phyloP scores from a whole-genome alignment of 1,140 invertebrate species.

The Drosophila nannoptera region DNA sequence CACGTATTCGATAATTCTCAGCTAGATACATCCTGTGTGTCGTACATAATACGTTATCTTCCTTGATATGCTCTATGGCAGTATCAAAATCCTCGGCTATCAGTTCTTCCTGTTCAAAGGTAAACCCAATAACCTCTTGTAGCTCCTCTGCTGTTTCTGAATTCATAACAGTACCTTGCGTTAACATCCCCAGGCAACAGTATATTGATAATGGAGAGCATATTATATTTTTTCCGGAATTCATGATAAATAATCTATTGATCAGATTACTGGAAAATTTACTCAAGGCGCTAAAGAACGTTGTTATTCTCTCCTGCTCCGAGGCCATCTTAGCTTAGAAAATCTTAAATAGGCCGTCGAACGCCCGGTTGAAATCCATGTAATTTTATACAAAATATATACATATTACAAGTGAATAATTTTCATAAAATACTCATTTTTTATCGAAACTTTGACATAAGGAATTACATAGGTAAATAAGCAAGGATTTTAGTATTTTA shows the following conservation, averaged over 20 bases:
- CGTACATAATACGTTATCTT: not conserved
- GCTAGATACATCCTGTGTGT: slow-evolving; percentile 13
- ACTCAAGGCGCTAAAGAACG: not conserved
- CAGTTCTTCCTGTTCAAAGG: not conserved
- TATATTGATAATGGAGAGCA: slow-evolving; percentile 13
- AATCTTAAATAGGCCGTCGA: not conserved
- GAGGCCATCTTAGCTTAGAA: not conserved
- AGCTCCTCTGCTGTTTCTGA: slow-evolving; percentile 7
- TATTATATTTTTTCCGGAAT: slow-evolving; percentile 4
- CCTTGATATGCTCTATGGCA: not conserved
- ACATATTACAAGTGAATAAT: not conserved
- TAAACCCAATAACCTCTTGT: not conserved
- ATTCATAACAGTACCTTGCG: not conserved
- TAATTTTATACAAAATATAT: not conserved
- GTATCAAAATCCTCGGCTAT: slow-evolving; percentile 11
- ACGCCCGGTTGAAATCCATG: not conserved
- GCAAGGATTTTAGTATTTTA: too few species aligned
- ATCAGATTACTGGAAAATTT: not conserved
- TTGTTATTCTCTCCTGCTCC: not conserved
- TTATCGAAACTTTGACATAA: not conserved
- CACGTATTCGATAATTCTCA: not conserved
- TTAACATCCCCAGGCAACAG: not conserved
- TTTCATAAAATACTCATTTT: not conserved
- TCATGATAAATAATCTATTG: not conserved
- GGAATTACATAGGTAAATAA: too few species aligned